Percentiles rank a stretch among this genome's conserved stretches.
Evolutionary conservation across 2,797 vertebrate species (phyloP).

Genomic region (Poecilia gillii): DNA sequence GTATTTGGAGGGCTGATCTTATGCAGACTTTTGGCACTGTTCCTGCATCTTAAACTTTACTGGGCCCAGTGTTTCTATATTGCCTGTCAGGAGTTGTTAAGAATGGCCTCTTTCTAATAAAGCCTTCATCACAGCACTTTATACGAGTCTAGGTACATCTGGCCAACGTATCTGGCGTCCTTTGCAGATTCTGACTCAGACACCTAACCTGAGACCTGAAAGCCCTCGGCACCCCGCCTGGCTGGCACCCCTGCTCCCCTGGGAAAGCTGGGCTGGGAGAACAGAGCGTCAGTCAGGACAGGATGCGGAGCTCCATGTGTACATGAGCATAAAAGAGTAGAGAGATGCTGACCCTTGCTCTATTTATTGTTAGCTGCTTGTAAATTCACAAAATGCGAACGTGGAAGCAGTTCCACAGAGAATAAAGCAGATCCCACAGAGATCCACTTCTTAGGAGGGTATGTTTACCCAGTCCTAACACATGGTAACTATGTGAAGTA

Average conservation of each 20-base stretch:
- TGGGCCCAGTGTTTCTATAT: constrained; percentile 73
- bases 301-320: constrained; percentile 30
- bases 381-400: constrained; percentile 52
- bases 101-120: constrained; percentile 74
- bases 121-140: constrained; percentile 76
- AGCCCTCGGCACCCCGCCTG: constrained; percentile 50
- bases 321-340: constrained; percentile 4
- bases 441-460: neutral
- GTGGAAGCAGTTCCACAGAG: constrained; percentile 16
- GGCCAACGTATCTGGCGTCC: constrained; percentile 72
- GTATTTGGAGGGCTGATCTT: constrained; percentile 41
- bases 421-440: constrained; percentile 18
- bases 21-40: constrained; percentile 56
- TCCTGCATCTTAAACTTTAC: constrained; percentile 78
- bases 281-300: constrained; percentile 39
- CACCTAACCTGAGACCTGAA: constrained; percentile 61
- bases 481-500: constrained; percentile 4
- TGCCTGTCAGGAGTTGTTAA: constrained; percentile 75
- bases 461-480: neutral
- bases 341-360: constrained; percentile 49
- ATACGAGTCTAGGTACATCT: constrained; percentile 79
- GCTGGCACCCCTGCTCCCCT: constrained; percentile 62
- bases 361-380: constrained; percentile 58
- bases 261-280: constrained; percentile 56
- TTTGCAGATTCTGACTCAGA: constrained; percentile 57